phyloP scores from a whole-genome alignment of 2,888 invertebrate species.

The Sphaerophoria taeniata region DNA sequence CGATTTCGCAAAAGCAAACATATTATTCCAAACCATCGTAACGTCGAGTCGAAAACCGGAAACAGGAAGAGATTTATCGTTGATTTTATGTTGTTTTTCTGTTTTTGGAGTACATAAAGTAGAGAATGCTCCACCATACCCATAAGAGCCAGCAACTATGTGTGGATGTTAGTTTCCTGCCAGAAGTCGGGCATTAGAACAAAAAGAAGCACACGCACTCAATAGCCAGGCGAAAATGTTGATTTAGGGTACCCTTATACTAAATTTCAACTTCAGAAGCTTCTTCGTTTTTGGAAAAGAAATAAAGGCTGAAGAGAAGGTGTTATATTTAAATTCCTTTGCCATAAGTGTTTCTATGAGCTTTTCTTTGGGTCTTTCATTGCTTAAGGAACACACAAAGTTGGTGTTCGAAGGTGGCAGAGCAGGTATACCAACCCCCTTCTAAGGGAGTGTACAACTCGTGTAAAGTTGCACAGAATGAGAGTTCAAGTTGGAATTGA shows the following conservation, averaged over 20 bases:
- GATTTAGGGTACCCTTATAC: slow-evolving; percentile 51
- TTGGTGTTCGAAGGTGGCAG: not conserved
- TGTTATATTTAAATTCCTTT: slow-evolving; percentile 64
- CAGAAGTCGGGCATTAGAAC: not conserved
- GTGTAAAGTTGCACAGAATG: too few relatives aligned
- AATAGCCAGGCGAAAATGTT: slow-evolving; percentile 27
- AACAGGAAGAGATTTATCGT: slow-evolving; percentile 70
- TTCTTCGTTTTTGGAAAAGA: too few relatives aligned
- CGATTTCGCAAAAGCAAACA: slow-evolving; percentile 22
- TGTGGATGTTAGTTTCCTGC: too few relatives aligned
- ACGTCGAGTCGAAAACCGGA: slow-evolving; percentile 43
- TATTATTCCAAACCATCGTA: too few relatives aligned
- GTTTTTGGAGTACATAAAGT: slow-evolving; percentile 58
- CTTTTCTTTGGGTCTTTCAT: slow-evolving; percentile 39
- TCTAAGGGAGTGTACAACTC: not conserved
- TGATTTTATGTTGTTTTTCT: slow-evolving; percentile 68
- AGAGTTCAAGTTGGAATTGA: slow-evolving; percentile 42
- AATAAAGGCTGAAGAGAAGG: not conserved
- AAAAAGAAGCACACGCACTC: slow-evolving; percentile 42
- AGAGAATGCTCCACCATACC: slow-evolving; percentile 2
- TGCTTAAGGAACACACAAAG: too few relatives aligned
- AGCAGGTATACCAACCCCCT: not conserved
- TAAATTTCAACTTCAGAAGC: too few relatives aligned
- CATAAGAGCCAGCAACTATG: too few relatives aligned
- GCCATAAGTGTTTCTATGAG: slow-evolving; percentile 70